Base-by-base conservation (phyloP, 2,888 invertebrate genomes). In the Rugalucina vietnamica region DNA sequence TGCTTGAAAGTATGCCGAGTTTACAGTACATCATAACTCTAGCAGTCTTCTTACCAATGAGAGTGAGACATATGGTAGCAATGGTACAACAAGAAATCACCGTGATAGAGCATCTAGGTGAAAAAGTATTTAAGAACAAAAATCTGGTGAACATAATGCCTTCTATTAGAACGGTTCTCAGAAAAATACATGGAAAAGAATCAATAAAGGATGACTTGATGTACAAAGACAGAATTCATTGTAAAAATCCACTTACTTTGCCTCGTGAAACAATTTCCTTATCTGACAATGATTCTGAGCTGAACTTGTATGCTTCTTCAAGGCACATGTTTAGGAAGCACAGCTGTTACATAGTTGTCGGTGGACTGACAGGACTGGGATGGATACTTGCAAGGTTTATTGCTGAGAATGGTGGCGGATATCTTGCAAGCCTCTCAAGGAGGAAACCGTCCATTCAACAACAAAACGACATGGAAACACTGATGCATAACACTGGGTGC, bases 331-430 rank as follows among this genome's bases (percentile, higher is more conserved):
- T n/a, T n/a, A n/a, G n/a, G n/a, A n/a, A n/a, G n/a, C n/a, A n/a
- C n/a, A n/a, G n/a, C n/a, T n/a, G n/a, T n/a, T n/a, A n/a, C 65
- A 18, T 90, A 14, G 83, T 90, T 34, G 77, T 88, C 10, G 90
- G 90, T 18, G 90, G 89, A 3, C 72, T 87, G 12, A 85, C 85
- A 21, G 90, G 90, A 0, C 81, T 90, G 24, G 90, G 90, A 14
- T 89, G 90, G 89, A 85, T 86, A 72, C 74, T 85, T n/a, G 84
- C 84, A 1, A 54, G 81, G 14, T 79, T 75, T 27, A 43, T 90
- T 18, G 86, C 89, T 12, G 71, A 60, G 18, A 73, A 50, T 21
- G 86, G 86, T 0, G 90, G 86, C 5, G 89, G 89, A 21, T 34
- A 39, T 14, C 75, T 90, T 27, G 76, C 79, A 34, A 84, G 76